Conservation (phyloP, 2,888 invertebrate species). For the Kryphioiulus occultus region DNA sequence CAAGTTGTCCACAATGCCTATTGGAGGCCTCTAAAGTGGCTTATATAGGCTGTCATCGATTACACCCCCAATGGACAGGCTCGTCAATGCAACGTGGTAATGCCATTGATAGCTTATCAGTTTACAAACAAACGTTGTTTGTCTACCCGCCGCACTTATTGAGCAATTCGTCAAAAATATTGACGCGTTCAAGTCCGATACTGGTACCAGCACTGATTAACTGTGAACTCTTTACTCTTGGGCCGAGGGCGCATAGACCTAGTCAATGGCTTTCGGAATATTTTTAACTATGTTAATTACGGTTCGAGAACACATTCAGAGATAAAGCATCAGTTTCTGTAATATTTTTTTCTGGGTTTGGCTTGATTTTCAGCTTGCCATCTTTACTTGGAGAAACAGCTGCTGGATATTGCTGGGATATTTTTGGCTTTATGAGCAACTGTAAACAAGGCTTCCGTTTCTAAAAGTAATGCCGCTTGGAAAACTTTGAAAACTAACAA, state of each 20-base stretch:
- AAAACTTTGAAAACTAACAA: not conserved
- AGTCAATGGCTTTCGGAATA: not conserved
- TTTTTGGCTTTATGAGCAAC: not conserved
- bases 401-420: not conserved
- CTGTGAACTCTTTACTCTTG: not conserved
- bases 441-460: not conserved
- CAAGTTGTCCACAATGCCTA: not conserved
- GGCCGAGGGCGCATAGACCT: not conserved
- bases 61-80: not conserved
- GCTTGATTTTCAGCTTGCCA: not conserved
- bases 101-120: not conserved
- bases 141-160: not conserved
- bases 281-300: not conserved
- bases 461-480: not conserved
- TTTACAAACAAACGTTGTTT: constrained; percentile 10
- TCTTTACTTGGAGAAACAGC: not conserved
- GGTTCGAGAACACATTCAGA: not conserved
- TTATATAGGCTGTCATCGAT: not conserved
- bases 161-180: constrained; percentile 24
- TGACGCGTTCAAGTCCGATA: not conserved
- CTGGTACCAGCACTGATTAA: not conserved
- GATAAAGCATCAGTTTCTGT: not conserved
- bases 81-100: not conserved
- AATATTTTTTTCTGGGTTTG: not conserved
- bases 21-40: constrained; percentile 11